These are phyloP conservation scores for Hippasteria phrygiana DNA, from an alignment of 53 echinoderm and acorn worm genomes.

Conservation along the genomic window DNA sequence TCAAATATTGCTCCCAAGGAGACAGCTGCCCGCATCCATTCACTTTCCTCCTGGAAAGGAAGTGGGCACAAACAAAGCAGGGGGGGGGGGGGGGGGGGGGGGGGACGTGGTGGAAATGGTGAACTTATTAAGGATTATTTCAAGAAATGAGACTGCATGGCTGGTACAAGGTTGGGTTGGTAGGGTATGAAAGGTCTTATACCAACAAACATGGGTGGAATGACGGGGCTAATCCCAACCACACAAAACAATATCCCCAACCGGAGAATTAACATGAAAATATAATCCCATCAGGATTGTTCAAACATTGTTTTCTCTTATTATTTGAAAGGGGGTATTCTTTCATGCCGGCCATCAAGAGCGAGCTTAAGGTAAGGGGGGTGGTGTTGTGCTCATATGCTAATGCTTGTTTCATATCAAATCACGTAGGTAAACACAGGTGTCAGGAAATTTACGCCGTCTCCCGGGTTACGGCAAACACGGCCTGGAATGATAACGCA, in stretches of 20 bases:
- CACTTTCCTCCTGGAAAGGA: constrained; percentile 15
- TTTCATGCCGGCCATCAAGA: constrained; percentile 29
- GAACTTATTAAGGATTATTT: constrained; percentile 20
- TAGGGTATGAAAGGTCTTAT: background rate
- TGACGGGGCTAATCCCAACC: background rate
- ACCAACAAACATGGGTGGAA: constrained; percentile 17
- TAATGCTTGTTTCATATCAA: constrained; percentile 78
- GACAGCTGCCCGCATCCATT: constrained; percentile 30
- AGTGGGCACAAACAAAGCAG: constrained; percentile 32
- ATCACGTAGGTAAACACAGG: constrained; percentile 84
- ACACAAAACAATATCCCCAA: background rate
- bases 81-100: background rate
- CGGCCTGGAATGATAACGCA: constrained; percentile 63
- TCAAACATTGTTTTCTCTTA: background rate
- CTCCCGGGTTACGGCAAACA: constrained; percentile 76
- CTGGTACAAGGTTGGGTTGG: background rate
- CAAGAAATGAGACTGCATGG: constrained; percentile 31
- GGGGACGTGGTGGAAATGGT: background rate
- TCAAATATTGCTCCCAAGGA: constrained; percentile 29
- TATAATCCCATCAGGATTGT: constrained; percentile 68
- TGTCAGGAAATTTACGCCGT: constrained; percentile 70
- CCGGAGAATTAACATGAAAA: constrained; percentile 68
- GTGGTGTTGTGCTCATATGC: constrained; percentile 61
- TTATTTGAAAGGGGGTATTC: background rate
- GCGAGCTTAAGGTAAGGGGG: constrained; percentile 32